Conservation (phyloP, 2,888 invertebrate species). For the Protonemura montana region DNA sequence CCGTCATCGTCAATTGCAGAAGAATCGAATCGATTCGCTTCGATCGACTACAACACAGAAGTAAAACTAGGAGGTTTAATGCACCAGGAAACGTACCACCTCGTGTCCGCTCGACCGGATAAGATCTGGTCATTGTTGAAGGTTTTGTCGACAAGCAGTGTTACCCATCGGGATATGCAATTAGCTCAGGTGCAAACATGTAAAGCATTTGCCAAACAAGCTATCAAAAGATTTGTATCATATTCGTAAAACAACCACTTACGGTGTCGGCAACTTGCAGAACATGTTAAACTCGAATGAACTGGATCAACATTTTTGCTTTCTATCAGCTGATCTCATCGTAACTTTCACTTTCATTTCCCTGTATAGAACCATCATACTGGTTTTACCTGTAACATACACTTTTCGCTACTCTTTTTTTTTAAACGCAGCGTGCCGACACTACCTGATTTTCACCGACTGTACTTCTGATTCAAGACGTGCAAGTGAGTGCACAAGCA, state of each 20-base stretch:
- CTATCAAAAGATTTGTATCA: neutral
- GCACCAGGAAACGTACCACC: neutral
- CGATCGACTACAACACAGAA: neutral
- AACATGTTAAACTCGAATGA: neutral
- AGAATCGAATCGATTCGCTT: neutral
- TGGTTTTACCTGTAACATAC: neutral
- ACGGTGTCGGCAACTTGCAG: neutral
- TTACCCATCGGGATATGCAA: neutral
- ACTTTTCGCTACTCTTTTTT: neutral
- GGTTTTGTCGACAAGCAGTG: neutral
- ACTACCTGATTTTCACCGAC: neutral
- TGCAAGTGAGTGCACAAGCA: neutral
- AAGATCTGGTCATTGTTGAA: neutral
- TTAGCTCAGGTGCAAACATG: neutral
- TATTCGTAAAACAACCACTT: neutral
- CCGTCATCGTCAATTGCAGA: neutral
- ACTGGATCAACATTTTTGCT: neutral
- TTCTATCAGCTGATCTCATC: slow-evolving; percentile 4
- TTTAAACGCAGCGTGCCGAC: neutral
- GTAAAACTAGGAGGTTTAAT: neutral
- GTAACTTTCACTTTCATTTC: neutral
- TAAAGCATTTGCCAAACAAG: neutral
- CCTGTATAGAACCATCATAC: neutral
- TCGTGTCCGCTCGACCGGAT: neutral
- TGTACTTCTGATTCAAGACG: neutral